Conservation (phyloP, 2,113 vertebrate genomes). For the Sturnira hondurensis region DNA sequence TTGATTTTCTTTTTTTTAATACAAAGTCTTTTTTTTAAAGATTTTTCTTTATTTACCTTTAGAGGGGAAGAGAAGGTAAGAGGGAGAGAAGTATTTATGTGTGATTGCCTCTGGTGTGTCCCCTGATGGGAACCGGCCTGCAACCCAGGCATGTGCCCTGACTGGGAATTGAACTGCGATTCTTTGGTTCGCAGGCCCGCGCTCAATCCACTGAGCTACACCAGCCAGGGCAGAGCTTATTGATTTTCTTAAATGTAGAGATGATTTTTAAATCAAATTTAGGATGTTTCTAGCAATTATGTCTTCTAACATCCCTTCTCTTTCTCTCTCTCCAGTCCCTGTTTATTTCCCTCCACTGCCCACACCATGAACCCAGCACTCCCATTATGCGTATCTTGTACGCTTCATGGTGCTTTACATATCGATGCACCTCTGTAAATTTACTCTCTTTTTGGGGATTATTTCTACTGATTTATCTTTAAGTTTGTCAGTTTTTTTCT, state of each 20-base stretch:
- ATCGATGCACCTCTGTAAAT: neutral
- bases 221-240: too few relatives aligned
- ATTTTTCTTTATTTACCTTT: too few relatives aligned
- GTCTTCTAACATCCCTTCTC: neutral
- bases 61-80: too few relatives aligned
- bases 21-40: too few relatives aligned
- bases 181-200: too few relatives aligned
- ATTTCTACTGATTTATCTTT: neutral
- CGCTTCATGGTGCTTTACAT: neutral
- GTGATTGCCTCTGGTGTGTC: too few relatives aligned
- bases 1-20: neutral
- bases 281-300: neutral
- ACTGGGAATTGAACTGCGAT: too few relatives aligned
- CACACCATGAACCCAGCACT: neutral
- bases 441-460: neutral
- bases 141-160: too few relatives aligned
- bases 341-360: neutral
- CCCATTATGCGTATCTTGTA: neutral
- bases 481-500: neutral
- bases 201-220: too few relatives aligned
- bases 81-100: too few relatives aligned
- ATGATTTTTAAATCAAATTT: neutral
- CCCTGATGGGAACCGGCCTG: too few relatives aligned
- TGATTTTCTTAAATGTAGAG: neutral
- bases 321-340: neutral